phyloP scores from a whole-genome alignment of 2,888 invertebrate genomes.

The Amblyteles armatorius region DNA sequence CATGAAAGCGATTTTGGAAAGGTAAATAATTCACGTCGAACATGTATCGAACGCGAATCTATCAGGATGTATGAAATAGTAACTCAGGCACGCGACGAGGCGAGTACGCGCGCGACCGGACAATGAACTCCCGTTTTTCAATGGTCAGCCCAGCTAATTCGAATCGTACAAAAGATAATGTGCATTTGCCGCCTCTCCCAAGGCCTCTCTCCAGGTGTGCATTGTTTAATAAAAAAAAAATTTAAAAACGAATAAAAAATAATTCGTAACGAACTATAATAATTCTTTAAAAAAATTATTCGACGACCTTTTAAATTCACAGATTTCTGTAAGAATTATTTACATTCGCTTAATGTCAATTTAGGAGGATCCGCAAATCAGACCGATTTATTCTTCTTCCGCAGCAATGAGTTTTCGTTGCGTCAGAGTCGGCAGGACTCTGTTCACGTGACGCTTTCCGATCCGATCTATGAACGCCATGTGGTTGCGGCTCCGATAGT shows the following conservation, averaged over 20 bases:
- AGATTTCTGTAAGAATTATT: slow-evolving; percentile 19
- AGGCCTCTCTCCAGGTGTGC: slow-evolving; percentile 66
- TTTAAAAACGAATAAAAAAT: slow-evolving; percentile 36
- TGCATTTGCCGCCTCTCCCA: slow-evolving; percentile 73
- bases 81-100: slow-evolving; percentile 11
- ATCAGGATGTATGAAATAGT: slow-evolving; percentile 46
- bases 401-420: slow-evolving; percentile 72
- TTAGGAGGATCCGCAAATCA: background rate
- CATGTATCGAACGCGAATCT: slow-evolving; percentile 20
- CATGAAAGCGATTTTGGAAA: slow-evolving; percentile 18
- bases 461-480: slow-evolving; percentile 81
- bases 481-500: slow-evolving; percentile 79
- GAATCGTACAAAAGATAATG: slow-evolving; percentile 67
- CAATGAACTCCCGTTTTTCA: slow-evolving; percentile 30
- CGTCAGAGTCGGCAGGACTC: slow-evolving; percentile 78
- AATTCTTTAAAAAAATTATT: background rate
- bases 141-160: slow-evolving; percentile 51
- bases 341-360: slow-evolving; percentile 32
- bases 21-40: slow-evolving; percentile 1
- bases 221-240: slow-evolving; percentile 66
- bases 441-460: slow-evolving; percentile 80
- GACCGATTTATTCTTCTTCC: slow-evolving; percentile 50
- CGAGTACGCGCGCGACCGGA: slow-evolving; percentile 24
- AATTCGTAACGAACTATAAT: background rate
- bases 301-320: background rate